Base-by-base conservation (phyloP, 2,888 invertebrate genomes). In the Xanthia togata region DNA sequence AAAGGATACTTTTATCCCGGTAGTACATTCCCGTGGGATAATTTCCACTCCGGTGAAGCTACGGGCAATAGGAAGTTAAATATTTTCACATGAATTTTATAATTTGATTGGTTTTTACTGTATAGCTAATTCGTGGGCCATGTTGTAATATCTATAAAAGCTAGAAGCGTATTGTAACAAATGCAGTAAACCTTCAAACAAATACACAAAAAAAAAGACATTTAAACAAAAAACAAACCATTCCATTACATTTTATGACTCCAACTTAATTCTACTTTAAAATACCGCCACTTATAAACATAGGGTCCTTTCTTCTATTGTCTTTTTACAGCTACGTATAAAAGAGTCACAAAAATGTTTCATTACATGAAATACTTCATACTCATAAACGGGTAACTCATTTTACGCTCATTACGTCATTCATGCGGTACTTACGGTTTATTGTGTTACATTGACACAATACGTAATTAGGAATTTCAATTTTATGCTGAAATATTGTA, bases 371-470 rank as follows among this genome's bases (percentile, higher is more conserved):
- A 83, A 87, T 81, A 77, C 84, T 85, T 81, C 80, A 74, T 85
- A 79, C 78, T 75, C 83, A 79, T 88, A 86, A 83, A 87, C 82
- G 81, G 77, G 78, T 76, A 85, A 84, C 78, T 84, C 87, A 77
- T 88, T 87, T 85, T 87, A 84, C 65, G 84, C 81, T 88, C 84
- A 87, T 88, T 84, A 83, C 81, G 74, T 73, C 71, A 83, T 87
- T 74, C 82, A 70, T 35, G 63, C 41, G 67, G 77, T 80, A 82
- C 78, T 79, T 85, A 79, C 76, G 57, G 65, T 72, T 69, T 78
- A 87, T 85, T 85, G 79, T 78, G 79, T 82, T 78, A 86, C 87
- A 87, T 88, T 81, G 79, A 53, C 79, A 41, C 88, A 85, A 87
- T 88, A 82, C 82, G 35, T 79, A 81, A 88, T 88, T 81, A 76